Percentiles rank a stretch among this genome's conserved stretches.
Evolutionary conservation across 2,797 vertebrate species (phyloP).

Genomic region (Euphonia xanthogaster): DNA sequence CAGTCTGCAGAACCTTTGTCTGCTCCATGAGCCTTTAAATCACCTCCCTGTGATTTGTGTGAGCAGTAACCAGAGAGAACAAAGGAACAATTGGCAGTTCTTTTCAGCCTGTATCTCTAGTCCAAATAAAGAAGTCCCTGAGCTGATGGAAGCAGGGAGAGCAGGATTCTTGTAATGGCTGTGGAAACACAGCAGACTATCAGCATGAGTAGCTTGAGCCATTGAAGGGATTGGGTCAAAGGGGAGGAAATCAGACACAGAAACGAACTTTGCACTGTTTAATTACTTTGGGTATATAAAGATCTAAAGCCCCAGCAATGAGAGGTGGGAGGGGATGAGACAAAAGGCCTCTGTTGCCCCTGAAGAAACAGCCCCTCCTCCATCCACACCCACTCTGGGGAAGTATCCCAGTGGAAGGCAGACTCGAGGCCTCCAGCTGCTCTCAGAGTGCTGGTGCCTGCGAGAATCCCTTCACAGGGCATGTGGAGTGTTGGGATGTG

Average conservation of each 20-base stretch:
- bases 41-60: not conserved
- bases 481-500: not conserved
- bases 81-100: not conserved
- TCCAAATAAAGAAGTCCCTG: constrained; percentile 15
- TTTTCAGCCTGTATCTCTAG: not conserved
- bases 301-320: not conserved
- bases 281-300: not conserved
- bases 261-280: constrained; percentile 30
- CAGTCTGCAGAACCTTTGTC: not conserved
- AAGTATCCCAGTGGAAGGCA: not conserved
- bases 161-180: constrained; percentile 16
- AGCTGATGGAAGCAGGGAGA: constrained; percentile 14
- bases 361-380: constrained; percentile 14
- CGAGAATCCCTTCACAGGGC: not conserved
- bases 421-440: not conserved
- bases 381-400: not conserved
- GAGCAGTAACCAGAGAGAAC: not conserved
- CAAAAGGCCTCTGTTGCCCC: not conserved
- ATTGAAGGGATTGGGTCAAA: not conserved
- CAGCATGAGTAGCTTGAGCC: not conserved
- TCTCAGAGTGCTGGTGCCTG: not conserved
- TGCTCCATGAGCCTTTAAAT: not conserved
- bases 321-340: not conserved
- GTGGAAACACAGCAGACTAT: not conserved
- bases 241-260: not conserved